Evolutionary conservation across 2,797 vertebrate species (phyloP), one percentile per base, ranked within the genome.

Genomic region (Chrosomus eos): DNA sequence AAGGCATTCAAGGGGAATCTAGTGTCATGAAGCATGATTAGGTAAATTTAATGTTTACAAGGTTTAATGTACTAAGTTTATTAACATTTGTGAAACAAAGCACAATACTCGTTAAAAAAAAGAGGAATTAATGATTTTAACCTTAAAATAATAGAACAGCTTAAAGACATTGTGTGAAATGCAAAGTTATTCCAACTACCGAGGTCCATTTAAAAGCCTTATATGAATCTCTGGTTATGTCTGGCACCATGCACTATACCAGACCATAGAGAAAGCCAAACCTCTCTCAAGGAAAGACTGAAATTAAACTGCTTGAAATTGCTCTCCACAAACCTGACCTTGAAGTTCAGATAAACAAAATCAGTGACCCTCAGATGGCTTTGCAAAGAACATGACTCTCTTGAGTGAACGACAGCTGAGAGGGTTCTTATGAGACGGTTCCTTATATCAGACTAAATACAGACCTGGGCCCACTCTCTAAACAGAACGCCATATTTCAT

Each of bases 21-120:
- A 93, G 81, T 85, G 84, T 92, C 88, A 90, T 90, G 86, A 86
- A 88, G 85, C n/a, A 88, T 86, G 89, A 92, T 93, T 89, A 90
- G 86, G 51, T 79, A 87, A 83, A 88, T 91, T 90, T 82, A 55
- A 82, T 88, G 85, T 91, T 90, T 85, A 72, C 88, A 89, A 87
- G 85, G 86, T 90, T 79, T 4, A 31, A 87, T 84, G 76, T 79
- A 84, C n/a, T 18, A 76, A 38, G 79, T 75, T 64, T 70, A 70
- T 81, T 74, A 62, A 72, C 58, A 87, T 88, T 86, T 81, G 86
- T 45, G 71, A 66, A 83, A 55, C 53, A 43, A 33, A 82, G 84
- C 58, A 81, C n/a, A 48, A 28, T 21, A 66, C 31, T 51, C 26
- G 1, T 13, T 13, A 11, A 28, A 68, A 19, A 11, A 28, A 68